Evolutionary conservation across 1,140 invertebrate species (phyloP), one percentile per base, ranked within the genome.

Genomic region (Drosophila kikkawai): DNA sequence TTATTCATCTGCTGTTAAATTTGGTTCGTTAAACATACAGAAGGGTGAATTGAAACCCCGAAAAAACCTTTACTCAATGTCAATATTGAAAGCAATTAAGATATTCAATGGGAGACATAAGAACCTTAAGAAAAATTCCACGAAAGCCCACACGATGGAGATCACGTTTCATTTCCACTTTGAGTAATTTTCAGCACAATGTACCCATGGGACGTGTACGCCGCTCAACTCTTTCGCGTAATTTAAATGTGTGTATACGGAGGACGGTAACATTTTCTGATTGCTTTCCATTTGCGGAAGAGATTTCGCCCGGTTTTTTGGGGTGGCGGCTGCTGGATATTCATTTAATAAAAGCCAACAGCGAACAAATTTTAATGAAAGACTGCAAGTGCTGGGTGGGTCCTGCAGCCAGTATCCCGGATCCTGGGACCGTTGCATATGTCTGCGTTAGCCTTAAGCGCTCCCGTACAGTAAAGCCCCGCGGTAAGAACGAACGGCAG

Each of bases 341-440:
- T 80, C 85, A 81, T 90, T 84, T 90, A 88, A 88, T 90, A 90
- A 88, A 90, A 88, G 85, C 84, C 84, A 88, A 71, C 78, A 75
- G 84, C 68, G 80, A 71, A 81, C 65, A 78, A 84, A 79, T 88
- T 88, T 88, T 84, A 88, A 88, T 88, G 84, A 88, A 88, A 88
- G 80, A 83, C 63, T 83, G 67, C 76, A 71, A 83, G 58, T n/a
- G 56, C 42, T 44, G 42, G 44, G n/a, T 8, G 51, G 17, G 42
- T 37, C 51, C 44, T 79, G 59, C 61, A 56, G 70, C 50, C 47
- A 51, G 65, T 39, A 53, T 13, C 17, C 63, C 26, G 19, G 37
- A 51, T 64, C 48, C 47, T 39, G 50, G 50, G 41, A 58, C 26
- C 45, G 50, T 29, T 58, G 75, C 75, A 78, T 79, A 64, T 79